Percentiles rank a stretch among this genome's conserved stretches.
These are phyloP conservation scores for Hippoglossus hippoglossus DNA, from an alignment of 2,797 vertebrate species.

Conservation along the genomic window DNA sequence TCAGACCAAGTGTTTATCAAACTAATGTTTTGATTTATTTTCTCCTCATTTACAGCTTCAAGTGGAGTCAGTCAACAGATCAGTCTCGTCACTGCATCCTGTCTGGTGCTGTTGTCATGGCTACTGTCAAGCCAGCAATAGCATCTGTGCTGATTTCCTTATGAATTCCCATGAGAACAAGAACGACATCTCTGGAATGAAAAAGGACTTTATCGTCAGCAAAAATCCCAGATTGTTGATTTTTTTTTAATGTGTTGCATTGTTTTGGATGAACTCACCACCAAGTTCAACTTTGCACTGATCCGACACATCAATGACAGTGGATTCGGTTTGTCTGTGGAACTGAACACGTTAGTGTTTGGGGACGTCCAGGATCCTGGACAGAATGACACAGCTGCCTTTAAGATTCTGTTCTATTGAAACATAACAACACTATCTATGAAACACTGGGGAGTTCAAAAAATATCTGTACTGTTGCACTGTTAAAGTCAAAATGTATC, in stretches of 20 bases:
- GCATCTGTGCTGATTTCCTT: not conserved
- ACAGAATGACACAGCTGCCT: too few relatives aligned
- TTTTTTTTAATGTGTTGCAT: not conserved
- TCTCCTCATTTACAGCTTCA: constrained; percentile 29
- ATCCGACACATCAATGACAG: too few relatives aligned
- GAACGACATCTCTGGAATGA: not conserved
- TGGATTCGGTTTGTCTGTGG: too few relatives aligned
- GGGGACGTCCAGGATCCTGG: too few relatives aligned
- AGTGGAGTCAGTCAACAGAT: constrained; percentile 42
- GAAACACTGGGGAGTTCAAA: too few relatives aligned
- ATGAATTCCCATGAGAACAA: not conserved
- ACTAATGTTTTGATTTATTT: not conserved
- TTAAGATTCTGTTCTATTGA: too few relatives aligned
- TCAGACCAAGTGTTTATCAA: not conserved
- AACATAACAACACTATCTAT: too few relatives aligned
- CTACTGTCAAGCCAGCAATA: constrained; percentile 46
- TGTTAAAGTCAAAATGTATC: too few relatives aligned
- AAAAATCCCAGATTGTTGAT: not conserved
- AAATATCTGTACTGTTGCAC: too few relatives aligned
- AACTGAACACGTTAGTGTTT: too few relatives aligned
- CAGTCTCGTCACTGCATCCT: constrained; percentile 43
- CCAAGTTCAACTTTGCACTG: too few relatives aligned
- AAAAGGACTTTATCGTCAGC: not conserved
- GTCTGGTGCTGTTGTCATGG: constrained; percentile 47
- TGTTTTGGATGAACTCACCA: not conserved